Conservation (phyloP, 2,888 invertebrate genomes). For the Eupelmus urozonus region DNA sequence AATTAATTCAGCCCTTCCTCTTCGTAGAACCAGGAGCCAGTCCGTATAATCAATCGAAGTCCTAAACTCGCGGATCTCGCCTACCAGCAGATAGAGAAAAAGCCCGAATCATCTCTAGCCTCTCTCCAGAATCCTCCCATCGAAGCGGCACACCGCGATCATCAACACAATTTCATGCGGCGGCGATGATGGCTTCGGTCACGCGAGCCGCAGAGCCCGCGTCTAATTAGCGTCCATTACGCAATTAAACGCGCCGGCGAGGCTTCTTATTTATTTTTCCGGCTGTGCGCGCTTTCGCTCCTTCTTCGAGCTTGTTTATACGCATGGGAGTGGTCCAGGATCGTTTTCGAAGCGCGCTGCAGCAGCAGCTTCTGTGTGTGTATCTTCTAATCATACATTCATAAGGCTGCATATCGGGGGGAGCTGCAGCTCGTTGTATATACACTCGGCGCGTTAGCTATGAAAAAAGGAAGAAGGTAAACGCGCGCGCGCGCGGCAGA, state of each 20-base stretch:
- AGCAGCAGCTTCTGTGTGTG: slow-evolving; percentile 36
- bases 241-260: slow-evolving; percentile 32
- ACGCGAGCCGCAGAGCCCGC: slow-evolving; percentile 32
- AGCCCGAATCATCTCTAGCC: background rate
- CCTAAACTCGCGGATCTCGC: background rate
- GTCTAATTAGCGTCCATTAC: slow-evolving; percentile 44
- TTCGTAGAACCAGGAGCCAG: too few species aligned
- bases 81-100: too few species aligned
- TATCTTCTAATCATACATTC: slow-evolving; percentile 51
- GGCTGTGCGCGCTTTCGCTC: background rate
- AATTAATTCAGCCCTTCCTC: background rate
- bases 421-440: background rate
- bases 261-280: slow-evolving; percentile 37
- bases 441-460: too few species aligned
- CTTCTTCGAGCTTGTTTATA: background rate
- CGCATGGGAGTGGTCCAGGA: background rate
- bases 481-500: background rate
- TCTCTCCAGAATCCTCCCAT: too few species aligned
- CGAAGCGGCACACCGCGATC: too few species aligned
- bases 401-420: too few species aligned
- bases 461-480: background rate
- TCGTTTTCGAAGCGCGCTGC: background rate
- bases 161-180: background rate
- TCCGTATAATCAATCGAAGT: background rate
- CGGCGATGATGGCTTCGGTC: slow-evolving; percentile 36